Base-by-base conservation (phyloP, 2,888 invertebrate species). In the Lasioglossum marginatum region DNA sequence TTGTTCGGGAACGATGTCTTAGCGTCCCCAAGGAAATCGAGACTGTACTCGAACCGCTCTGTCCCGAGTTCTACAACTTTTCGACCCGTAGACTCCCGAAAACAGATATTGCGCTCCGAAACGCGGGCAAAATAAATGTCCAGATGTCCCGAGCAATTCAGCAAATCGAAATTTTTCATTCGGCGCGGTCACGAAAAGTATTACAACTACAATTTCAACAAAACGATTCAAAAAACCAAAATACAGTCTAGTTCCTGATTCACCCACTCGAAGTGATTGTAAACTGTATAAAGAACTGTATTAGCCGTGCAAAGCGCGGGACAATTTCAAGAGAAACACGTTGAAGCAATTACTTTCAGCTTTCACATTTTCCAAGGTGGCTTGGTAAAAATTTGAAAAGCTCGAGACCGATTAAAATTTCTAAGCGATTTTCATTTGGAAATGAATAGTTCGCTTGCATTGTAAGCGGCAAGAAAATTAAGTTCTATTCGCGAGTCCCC, bases 21-120 rank as follows among this genome's bases (percentile, higher is more conserved):
- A 37, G 70, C 63, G 87, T 92, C 92, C 91, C 92, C 40, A 73
- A 92, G 92, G 92, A 92, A 92, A 92, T 92, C 91, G 91, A 89
- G 87, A 80, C 81, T 70, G 82, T 70, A 70, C 79, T 52, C 27
- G 63, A 52, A 68, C 52, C 48, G 79, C 52, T n/a, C 34, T 76
- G 79, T 68, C 81, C 63, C 70, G 79, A 79, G 79, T 89, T 89
- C 82, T 70, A 48, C 60, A 87, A 89, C 89, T 87, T 82, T 79
- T 77, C 86, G 79, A 82, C 73, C 76, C 4, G 40, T n/a, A 34
- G n/a, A 71, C 70, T 75, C 31, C 5, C 70, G 60, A 60, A 71
- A 63, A 68, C 43, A 27, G 40, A 43, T 37, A 19, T 23, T 19
- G 48, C 19, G 48, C n/a, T 52, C 52, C n/a, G n/a, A 4, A n/a